Conservation (phyloP, 2,888 invertebrate genomes). For the Frankliniella intonsa region DNA sequence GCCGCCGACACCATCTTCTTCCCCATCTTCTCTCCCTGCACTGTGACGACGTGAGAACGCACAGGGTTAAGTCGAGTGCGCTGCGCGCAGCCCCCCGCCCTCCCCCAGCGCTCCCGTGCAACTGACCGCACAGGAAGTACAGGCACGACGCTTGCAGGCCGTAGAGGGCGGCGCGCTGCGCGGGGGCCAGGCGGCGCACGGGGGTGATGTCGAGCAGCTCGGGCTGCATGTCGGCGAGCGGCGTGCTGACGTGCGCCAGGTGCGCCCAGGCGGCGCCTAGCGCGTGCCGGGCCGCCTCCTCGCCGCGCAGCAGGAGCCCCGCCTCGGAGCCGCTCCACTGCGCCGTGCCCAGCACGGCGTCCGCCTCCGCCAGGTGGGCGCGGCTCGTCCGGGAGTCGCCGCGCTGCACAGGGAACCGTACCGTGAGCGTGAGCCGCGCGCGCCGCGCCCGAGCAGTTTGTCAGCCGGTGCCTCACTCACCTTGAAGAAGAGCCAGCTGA, state of each 20-base stretch:
- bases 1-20: slow-evolving; percentile 23
- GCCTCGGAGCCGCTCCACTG: neutral
- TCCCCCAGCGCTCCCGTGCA: neutral
- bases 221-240: neutral
- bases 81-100: too few species aligned
- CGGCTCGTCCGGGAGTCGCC: neutral
- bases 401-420: neutral
- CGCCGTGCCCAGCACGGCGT: neutral
- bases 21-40: slow-evolving; percentile 14
- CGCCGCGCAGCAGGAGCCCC: slow-evolving; percentile 1
- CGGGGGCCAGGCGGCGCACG: neutral
- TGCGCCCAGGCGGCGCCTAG: slow-evolving; percentile 10
- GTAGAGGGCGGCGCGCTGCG: slow-evolving; percentile 7
- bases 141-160: slow-evolving; percentile 11
- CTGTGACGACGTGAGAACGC: neutral
- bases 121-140: slow-evolving; percentile 13
- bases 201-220: slow-evolving; percentile 7
- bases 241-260: neutral
- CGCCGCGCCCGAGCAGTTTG: too few species aligned
- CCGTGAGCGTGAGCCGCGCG: neutral
- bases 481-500: slow-evolving; percentile 10
- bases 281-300: slow-evolving; percentile 1
- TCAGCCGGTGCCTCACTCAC: neutral
- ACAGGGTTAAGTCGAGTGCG: too few species aligned
- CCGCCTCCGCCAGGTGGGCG: neutral